Conservation (phyloP, 1,140 invertebrate genomes). For the Arctopsyche grandis region DNA sequence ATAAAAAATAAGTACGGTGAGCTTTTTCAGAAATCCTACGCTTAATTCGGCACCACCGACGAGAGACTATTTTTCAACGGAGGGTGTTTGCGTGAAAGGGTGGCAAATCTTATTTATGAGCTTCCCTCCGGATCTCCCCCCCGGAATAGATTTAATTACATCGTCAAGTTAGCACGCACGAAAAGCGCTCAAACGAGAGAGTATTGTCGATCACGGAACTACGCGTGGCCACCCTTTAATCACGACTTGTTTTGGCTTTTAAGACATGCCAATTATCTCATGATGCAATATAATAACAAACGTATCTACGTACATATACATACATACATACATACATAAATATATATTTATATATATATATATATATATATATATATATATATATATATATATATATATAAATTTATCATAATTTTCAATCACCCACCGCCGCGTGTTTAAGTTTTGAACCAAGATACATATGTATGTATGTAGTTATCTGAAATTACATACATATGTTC, state of each 20-base stretch:
- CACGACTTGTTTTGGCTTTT: conserved; percentile 5
- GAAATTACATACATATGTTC: neutral
- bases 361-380: neutral
- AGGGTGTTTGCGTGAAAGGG: no score
- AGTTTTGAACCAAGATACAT: no score
- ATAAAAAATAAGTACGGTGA: no score
- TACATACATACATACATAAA: neutral
- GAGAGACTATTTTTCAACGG: no score
- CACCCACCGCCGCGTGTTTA: no score
- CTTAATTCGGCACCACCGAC: no score
- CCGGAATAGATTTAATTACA: conserved; percentile 22
- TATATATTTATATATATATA: neutral
- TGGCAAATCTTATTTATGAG: no score
- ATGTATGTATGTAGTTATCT: neutral
- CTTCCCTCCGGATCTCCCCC: neutral
- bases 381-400: no score
- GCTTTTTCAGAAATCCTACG: no score
- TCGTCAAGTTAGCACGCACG: conserved; percentile 14
- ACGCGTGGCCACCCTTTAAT: neutral
- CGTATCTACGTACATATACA: neutral
- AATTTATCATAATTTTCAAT: no score
- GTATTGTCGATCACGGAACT: conserved; percentile 1
- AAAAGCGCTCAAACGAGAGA: neutral
- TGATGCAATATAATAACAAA: neutral
- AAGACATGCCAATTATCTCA: neutral